Conservation (phyloP, 2,888 invertebrate species). For the Noctua janthina region DNA sequence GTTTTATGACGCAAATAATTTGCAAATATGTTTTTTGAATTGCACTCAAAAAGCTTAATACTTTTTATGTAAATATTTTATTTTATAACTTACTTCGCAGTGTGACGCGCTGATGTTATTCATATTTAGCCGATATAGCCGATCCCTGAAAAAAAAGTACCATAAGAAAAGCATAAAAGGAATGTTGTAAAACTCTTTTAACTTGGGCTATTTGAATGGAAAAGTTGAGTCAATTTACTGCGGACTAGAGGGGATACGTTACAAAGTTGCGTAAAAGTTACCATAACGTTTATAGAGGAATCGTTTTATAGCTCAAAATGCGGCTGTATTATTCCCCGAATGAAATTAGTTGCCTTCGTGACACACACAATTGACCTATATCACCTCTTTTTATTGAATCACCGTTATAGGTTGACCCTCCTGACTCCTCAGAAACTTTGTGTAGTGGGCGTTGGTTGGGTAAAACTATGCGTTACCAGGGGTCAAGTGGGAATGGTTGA, state of each 20-base stretch:
- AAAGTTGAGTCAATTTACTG: constrained; percentile 72
- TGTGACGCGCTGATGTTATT: constrained; percentile 96
- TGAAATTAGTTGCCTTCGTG: constrained; percentile 81
- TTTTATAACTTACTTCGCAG: constrained; percentile 92
- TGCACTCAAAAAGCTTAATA: constrained; percentile 6
- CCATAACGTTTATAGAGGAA: constrained; percentile 82
- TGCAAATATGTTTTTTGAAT: background rate
- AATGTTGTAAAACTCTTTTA: constrained; percentile 74
- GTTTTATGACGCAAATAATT: constrained; percentile 3
- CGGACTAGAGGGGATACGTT: constrained; percentile 72
- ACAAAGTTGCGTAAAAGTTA: constrained; percentile 79
- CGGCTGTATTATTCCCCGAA: constrained; percentile 75
- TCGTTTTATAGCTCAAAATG: constrained; percentile 85
- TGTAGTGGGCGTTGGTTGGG: constrained; percentile 29
- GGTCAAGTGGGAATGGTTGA: constrained; percentile 65
- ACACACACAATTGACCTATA: constrained; percentile 83
- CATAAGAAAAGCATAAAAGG: constrained; percentile 69
- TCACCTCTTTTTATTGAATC: constrained; percentile 78
- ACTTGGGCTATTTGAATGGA: constrained; percentile 75
- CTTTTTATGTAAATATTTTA: constrained; percentile 12
- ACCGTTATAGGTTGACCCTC: constrained; percentile 70
- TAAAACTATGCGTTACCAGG: constrained; percentile 63
- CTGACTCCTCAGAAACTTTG: constrained; percentile 64
- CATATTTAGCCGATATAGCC: constrained; percentile 94
- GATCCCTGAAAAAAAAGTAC: constrained; percentile 93